Evolutionary conservation across 2,113 vertebrate species (phyloP).

Genomic region (Leptobrachium ailaonicum): DNA sequence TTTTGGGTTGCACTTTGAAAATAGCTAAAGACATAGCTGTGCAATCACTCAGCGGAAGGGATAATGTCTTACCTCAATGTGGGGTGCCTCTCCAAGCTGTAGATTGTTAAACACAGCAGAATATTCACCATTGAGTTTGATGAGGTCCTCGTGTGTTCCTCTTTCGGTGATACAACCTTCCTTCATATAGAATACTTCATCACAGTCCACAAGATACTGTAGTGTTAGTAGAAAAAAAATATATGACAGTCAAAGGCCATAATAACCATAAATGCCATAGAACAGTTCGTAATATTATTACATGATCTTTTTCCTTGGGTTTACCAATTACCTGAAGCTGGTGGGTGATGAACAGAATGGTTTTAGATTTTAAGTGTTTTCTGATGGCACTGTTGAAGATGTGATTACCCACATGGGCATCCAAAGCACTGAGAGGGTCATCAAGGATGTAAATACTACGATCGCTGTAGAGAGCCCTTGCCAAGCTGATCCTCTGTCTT

Average conservation of each 20-base stretch:
- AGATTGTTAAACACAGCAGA: constrained; percentile 89
- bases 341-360: constrained; percentile 87
- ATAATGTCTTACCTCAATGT: constrained; percentile 74
- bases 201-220: constrained; percentile 89
- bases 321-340: constrained; percentile 83
- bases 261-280: neutral
- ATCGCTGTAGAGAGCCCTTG: constrained; percentile 87
- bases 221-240: constrained; percentile 11
- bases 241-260: neutral
- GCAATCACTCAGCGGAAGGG: too few species aligned
- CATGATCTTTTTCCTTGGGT: neutral
- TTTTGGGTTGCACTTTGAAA: too few species aligned
- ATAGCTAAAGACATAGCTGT: too few species aligned
- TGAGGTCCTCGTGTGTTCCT: constrained; percentile 86
- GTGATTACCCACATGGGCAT: constrained; percentile 90
- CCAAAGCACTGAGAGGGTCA: constrained; percentile 90
- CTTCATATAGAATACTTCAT: constrained; percentile 90
- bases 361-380: constrained; percentile 84
- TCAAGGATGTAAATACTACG: constrained; percentile 85
- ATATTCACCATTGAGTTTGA: constrained; percentile 87
- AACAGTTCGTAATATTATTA: neutral
- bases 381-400: constrained; percentile 89
- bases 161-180: constrained; percentile 86
- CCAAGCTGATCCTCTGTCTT: constrained; percentile 88
- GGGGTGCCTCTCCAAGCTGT: constrained; percentile 84